phyloP scores from a whole-genome alignment of 2,113 vertebrate species.

The Thinocorus orbignyianus region DNA sequence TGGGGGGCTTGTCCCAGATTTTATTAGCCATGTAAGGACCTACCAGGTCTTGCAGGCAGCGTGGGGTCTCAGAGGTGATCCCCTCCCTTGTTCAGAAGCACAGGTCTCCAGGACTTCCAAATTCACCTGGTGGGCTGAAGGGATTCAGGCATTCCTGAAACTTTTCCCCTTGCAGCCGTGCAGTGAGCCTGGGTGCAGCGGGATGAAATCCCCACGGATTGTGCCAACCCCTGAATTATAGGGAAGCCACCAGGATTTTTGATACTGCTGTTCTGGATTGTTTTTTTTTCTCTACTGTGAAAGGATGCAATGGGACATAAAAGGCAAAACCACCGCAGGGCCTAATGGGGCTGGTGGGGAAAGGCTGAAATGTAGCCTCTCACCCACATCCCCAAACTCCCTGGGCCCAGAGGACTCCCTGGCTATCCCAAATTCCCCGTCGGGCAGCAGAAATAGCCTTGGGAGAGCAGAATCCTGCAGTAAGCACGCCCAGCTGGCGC shows the following conservation, averaged over 20 bases:
- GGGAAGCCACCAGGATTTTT: background rate
- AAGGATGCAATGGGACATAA: background rate
- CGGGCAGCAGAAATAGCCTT: background rate
- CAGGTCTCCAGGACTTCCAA: background rate
- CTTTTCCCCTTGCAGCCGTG: background rate
- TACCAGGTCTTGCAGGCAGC: background rate
- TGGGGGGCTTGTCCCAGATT: background rate
- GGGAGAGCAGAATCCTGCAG: background rate
- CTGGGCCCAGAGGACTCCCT: background rate
- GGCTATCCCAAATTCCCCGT: background rate
- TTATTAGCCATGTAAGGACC: background rate
- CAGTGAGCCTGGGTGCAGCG: background rate
- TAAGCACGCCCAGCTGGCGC: background rate
- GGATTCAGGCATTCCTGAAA: background rate
- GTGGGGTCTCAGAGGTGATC: background rate
- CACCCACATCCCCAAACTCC: accelerated
- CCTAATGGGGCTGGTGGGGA: background rate
- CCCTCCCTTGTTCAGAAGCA: background rate
- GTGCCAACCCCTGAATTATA: background rate
- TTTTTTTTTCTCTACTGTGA: background rate
- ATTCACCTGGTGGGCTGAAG: background rate
- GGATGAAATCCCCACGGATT: background rate
- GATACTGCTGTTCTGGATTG: background rate
- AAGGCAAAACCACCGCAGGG: background rate
- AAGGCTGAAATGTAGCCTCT: accelerated